phyloP scores from a whole-genome alignment of 2,797 vertebrate genomes.

The Odontamblyopus lacepedii region DNA sequence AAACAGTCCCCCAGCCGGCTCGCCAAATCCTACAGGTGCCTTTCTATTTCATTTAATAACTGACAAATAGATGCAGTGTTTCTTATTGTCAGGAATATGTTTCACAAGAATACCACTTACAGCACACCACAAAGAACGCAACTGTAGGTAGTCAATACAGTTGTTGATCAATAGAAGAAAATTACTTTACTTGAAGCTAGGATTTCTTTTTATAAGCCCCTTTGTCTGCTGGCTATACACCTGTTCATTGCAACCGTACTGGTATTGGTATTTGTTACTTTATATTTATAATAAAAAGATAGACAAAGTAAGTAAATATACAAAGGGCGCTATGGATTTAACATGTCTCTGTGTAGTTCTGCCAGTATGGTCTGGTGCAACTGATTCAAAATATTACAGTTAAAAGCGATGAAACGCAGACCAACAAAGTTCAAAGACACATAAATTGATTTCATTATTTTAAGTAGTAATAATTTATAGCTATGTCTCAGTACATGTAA shows the following conservation, averaged over 20 bases:
- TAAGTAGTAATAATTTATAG: neutral
- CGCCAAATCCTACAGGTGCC: conserved; percentile 91
- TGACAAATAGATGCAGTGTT: neutral
- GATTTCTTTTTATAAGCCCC: conserved; percentile 23
- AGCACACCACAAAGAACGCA: conserved; percentile 6
- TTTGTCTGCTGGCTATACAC: neutral
- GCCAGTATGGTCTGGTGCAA: neutral
- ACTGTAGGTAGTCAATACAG: neutral
- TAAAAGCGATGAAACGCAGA: neutral
- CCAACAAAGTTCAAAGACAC: neutral
- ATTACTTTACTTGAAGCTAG: conserved; percentile 13
- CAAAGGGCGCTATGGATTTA: neutral
- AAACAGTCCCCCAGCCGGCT: conserved; percentile 95
- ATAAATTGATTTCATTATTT: neutral
- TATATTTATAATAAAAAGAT: neutral
- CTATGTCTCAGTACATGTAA: neutral
- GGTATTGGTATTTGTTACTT: neutral
- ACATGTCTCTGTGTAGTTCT: neutral
- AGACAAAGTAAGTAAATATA: neutral
- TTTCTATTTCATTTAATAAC: neutral
- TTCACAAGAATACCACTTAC: neutral
- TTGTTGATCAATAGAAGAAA: conserved; percentile 22
- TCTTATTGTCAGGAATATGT: neutral
- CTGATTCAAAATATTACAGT: neutral
- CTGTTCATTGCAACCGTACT: neutral